phyloP scores from a whole-genome alignment of 2,797 vertebrate species.

The Chromis chromis region DNA sequence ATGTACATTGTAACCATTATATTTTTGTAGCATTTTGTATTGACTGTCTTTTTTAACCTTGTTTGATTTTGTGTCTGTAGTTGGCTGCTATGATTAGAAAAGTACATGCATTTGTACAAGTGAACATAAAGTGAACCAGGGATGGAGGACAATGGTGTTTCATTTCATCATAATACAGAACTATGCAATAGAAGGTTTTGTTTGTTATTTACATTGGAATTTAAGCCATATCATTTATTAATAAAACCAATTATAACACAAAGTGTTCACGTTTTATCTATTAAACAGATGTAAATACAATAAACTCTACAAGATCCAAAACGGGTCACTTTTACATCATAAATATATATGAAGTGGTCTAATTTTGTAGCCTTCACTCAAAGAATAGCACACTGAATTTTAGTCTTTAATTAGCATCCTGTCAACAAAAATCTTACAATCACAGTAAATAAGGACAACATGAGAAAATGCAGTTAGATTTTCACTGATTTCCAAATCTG shows the following conservation, averaged over 20 bases:
- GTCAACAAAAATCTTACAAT: background rate
- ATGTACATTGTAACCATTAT: constrained; percentile 77
- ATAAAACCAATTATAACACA: constrained; percentile 69
- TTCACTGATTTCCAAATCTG: constrained; percentile 20
- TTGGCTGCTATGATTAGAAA: constrained; percentile 79
- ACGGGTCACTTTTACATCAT: constrained; percentile 24
- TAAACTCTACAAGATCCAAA: background rate
- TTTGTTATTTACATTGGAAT: constrained; percentile 70
- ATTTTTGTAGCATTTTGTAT: constrained; percentile 76
- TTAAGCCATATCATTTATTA: constrained; percentile 81
- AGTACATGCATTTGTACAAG: constrained; percentile 74
- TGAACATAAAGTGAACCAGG: constrained; percentile 71
- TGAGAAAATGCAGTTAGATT: background rate
- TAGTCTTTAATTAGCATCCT: background rate
- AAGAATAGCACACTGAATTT: background rate
- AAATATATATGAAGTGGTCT: constrained; percentile 11
- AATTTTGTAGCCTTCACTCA: constrained; percentile 16
- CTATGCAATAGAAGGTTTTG: constrained; percentile 61
- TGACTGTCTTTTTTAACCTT: constrained; percentile 48
- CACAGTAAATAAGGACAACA: background rate
- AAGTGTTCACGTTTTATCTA: constrained; percentile 21
- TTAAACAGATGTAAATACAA: constrained; percentile 27
- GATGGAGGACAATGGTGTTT: constrained; percentile 65
- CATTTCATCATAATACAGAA: constrained; percentile 60
- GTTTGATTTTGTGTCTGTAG: constrained; percentile 68